phyloP scores from a whole-genome alignment of 2,113 vertebrate genomes.

The Trematocara marginatum region DNA sequence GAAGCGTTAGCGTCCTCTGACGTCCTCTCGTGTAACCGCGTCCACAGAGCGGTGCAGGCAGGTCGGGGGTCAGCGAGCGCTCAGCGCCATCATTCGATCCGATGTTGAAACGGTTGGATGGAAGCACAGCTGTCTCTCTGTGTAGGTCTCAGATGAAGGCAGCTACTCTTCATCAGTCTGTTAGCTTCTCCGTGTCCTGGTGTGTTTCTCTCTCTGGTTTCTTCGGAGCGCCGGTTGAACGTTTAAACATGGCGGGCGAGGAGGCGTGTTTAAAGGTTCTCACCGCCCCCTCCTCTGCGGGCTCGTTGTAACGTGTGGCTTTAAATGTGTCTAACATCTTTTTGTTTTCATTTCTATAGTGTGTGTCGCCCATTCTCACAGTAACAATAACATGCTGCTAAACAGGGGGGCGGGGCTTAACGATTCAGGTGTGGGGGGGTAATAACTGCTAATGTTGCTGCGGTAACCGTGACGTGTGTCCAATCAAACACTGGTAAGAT shows the following conservation, averaged over 20 bases:
- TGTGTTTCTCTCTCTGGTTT: slow-evolving; percentile 50
- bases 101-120: not conserved
- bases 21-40: too few species aligned
- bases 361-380: slow-evolving; percentile 56
- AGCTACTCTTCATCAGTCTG: slow-evolving; percentile 26
- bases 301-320: slow-evolving; percentile 50
- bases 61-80: not conserved
- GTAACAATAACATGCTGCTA: slow-evolving; percentile 32
- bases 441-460: slow-evolving; percentile 24
- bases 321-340: slow-evolving; percentile 72
- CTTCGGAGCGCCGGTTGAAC: slow-evolving; percentile 51
- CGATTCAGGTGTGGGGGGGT: not conserved
- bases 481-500: slow-evolving; percentile 58
- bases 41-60: not conserved
- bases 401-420: not conserved
- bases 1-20: not conserved
- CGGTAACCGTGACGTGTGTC: slow-evolving; percentile 40
- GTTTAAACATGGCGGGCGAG: slow-evolving; percentile 48
- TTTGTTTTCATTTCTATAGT: slow-evolving; percentile 68
- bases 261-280: slow-evolving; percentile 62
- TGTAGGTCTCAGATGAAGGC: slow-evolving; percentile 31
- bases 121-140: slow-evolving; percentile 12
- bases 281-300: slow-evolving; percentile 28
- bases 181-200: slow-evolving; percentile 30
- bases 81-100: not conserved